Base-by-base conservation (phyloP, 2,888 invertebrate genomes). In the Petrolisthes cinctipes region DNA sequence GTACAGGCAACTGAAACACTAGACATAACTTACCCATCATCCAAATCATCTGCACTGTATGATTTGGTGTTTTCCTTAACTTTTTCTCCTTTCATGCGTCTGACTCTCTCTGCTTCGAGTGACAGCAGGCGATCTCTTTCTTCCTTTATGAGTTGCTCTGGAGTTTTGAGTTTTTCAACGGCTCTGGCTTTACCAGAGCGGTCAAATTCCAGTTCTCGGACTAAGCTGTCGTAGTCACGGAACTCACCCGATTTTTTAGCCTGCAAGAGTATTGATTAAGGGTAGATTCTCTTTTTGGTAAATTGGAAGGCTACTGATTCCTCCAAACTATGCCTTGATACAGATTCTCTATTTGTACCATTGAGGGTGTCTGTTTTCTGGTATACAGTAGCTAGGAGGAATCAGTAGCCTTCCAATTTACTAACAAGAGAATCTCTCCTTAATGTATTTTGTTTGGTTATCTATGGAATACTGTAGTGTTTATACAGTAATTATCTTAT, bases 171-270 rank as follows among this genome's bases (percentile, higher is more conserved):
- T 57, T 90, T 87, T 37, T 89, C 86, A 37, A 96, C 95, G 14
- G 96, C 96, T 95, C 95, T 66, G 20, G 92, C 93, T 91, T 92
- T 92, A 78, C 92, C 93, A 90, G 92, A 92, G 6, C 92, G 91
- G 87, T 97, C 98, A 93, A 97, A 97, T 92, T 95, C 95, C 92
- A 98, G 94, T 92, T 97, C 95, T 83, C 95, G 94, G 92, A 97
- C 95, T 90, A 95, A 94, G 91, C 95, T 95, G 93, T 98, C 98
- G 92, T 97, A 98, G n/a, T 90, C 91, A 23, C 86, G 78, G 37
- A 85, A 84, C 54, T 82, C 83, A 57, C 85, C 79, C 23, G 81
- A 84, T 66, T 89, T 89, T 82, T 89, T 87, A n/a, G 89, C 83
- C 89, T 91, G 6, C 7, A 73, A 57, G n/a, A 83, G 37, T 37